Evolutionary conservation across 2,797 vertebrate species (phyloP).

Genomic region (Megalops cyprinoides): DNA sequence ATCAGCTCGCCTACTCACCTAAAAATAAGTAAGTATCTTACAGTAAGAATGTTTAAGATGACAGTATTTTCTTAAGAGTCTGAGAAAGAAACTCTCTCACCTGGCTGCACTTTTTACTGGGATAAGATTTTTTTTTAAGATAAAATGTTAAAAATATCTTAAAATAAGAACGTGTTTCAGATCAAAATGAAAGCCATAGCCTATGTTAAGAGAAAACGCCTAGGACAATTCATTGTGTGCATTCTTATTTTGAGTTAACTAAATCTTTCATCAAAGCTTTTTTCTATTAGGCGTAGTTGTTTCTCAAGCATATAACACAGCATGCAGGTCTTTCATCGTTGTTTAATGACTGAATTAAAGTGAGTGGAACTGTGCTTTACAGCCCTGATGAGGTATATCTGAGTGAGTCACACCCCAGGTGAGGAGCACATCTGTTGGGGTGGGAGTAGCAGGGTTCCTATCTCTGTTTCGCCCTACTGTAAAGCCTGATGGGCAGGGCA

Average conservation of each 20-base stretch:
- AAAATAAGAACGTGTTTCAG: neutral
- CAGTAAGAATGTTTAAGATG: neutral
- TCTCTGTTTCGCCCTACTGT: too few relatives aligned
- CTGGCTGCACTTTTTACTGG: neutral
- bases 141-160: too few relatives aligned
- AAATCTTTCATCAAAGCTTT: too few relatives aligned
- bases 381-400: neutral
- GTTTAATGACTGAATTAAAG: neutral
- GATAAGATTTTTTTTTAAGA: too few relatives aligned
- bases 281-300: neutral
- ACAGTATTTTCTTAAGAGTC: too few relatives aligned
- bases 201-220: neutral
- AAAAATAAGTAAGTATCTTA: too few relatives aligned
- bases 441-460: neutral
- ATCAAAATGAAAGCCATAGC: neutral
- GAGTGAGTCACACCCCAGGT: slow-evolving; percentile 16
- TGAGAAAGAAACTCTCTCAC: neutral
- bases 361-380: neutral
- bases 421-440: neutral
- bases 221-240: neutral
- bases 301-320: neutral
- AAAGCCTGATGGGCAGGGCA: too few relatives aligned
- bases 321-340: neutral
- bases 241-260: neutral
- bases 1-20: too few relatives aligned